These are phyloP conservation scores for Pogonus chalceus DNA, from an alignment of 1,140 invertebrate species.

Conservation along the genomic window DNA sequence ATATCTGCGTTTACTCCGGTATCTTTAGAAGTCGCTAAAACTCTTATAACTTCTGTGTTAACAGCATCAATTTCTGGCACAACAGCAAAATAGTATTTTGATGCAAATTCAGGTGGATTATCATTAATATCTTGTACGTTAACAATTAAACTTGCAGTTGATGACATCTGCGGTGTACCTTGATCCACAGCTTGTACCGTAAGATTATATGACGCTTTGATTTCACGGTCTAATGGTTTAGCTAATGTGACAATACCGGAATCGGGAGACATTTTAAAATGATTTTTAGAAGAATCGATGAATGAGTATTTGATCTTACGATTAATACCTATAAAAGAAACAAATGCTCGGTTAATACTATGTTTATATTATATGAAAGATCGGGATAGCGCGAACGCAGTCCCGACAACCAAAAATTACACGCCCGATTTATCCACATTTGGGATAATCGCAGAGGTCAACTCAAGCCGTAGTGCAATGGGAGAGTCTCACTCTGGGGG, in stretches of 20 bases:
- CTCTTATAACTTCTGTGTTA: conserved; percentile 66
- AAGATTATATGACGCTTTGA: conserved; percentile 71
- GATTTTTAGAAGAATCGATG: conserved; percentile 55
- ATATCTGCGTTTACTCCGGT: conserved; percentile 89
- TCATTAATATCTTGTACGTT: conserved; percentile 80
- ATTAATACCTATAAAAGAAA: conserved; percentile 54
- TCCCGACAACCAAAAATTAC: no score
- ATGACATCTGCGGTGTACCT: conserved; percentile 57
- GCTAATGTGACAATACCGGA: conserved; percentile 76
- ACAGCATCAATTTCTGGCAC: conserved; percentile 65
- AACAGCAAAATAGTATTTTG: conserved; percentile 60
- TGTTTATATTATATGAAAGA: not conserved
- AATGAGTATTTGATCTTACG: conserved; percentile 75
- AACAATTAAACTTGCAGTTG: conserved; percentile 45
- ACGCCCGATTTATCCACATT: no score
- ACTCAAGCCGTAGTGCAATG: no score
- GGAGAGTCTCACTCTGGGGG: no score
- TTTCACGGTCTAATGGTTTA: conserved; percentile 78
- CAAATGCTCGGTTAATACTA: not conserved
- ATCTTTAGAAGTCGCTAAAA: conserved; percentile 86
- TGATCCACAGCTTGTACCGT: conserved; percentile 72
- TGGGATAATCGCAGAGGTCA: no score
- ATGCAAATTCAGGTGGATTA: conserved; percentile 85
- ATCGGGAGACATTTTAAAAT: conserved; percentile 62
- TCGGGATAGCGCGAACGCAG: no score